A percentile compares a stretch with the other conserved stretches of the same genome.
These are phyloP conservation scores for Antechinus stuartii DNA, from an alignment of 2,113 vertebrate genomes.

Conservation along the genomic window DNA sequence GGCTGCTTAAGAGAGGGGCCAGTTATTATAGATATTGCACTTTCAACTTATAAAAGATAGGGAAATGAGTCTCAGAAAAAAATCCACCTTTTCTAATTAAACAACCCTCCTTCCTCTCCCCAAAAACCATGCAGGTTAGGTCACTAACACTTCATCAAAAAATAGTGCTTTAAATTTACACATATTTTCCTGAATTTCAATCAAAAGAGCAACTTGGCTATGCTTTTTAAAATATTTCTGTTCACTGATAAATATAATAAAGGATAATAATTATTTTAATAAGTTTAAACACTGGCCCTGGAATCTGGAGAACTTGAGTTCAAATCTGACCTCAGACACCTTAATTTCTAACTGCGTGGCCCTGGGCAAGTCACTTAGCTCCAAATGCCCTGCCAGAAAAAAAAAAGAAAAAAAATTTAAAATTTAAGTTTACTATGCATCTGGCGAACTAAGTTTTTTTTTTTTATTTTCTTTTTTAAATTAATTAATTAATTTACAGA, in stretches of 20 bases:
- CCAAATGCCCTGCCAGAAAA: too few relatives aligned
- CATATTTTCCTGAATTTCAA: constrained; percentile 39
- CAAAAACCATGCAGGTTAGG: neutral
- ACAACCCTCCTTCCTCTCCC: neutral
- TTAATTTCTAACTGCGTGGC: too few relatives aligned
- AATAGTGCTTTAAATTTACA: neutral
- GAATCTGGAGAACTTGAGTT: too few relatives aligned
- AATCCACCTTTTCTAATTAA: neutral
- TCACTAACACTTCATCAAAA: neutral
- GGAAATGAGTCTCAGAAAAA: neutral
- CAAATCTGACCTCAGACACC: too few relatives aligned
- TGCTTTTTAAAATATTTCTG: constrained; percentile 38
- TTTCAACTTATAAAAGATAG: neutral
- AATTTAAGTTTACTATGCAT: constrained; percentile 47
- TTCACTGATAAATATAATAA: constrained; percentile 32
- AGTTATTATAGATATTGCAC: neutral
- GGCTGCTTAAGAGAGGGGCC: neutral
- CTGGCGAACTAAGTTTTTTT: constrained; percentile 18
- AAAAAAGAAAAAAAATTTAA: neutral
- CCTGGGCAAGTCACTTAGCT: too few relatives aligned
- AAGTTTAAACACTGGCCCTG: too few relatives aligned
- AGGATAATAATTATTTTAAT: constrained; percentile 32
- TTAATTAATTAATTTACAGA: too few relatives aligned
- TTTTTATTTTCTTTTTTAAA: too few relatives aligned
- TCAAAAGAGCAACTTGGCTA: neutral